These are phyloP conservation scores for Lasioglossum zephyrum DNA, from an alignment of 2,888 invertebrate genomes.

Conservation along the genomic window DNA sequence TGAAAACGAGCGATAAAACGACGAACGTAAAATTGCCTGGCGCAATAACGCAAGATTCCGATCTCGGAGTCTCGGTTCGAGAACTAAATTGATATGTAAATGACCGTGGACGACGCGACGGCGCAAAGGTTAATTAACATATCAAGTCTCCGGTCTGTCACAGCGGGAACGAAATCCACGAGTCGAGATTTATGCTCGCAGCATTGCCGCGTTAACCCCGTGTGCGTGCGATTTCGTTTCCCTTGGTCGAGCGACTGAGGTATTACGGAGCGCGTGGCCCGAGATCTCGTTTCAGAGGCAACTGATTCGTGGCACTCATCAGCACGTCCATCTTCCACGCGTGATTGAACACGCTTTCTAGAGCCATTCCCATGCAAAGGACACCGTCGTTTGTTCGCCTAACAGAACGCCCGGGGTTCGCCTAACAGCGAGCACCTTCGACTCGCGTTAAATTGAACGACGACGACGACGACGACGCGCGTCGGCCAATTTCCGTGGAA, in stretches of 20 bases:
- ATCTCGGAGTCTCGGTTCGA: background rate
- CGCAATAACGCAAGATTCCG: background rate
- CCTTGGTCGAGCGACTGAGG: background rate
- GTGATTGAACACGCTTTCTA: background rate
- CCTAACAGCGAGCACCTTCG: background rate
- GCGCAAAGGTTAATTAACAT: constrained; percentile 4
- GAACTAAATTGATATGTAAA: constrained; percentile 8
- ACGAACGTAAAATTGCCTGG: background rate
- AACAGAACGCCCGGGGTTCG: background rate
- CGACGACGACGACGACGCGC: background rate
- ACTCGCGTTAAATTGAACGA: background rate
- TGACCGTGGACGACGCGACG: background rate
- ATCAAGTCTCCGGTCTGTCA: background rate
- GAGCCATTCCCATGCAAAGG: background rate
- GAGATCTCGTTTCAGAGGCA: background rate
- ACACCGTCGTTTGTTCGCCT: background rate
- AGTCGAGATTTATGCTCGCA: background rate
- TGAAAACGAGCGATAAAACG: background rate
- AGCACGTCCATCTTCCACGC: background rate
- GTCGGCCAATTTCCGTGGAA: background rate
- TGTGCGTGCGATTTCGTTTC: background rate
- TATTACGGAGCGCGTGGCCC: background rate
- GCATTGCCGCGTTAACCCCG: background rate
- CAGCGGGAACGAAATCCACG: background rate
- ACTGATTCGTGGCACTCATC: background rate